Conservation (phyloP, 2,888 invertebrate genomes). For the Zootermopsis nevadensis region DNA sequence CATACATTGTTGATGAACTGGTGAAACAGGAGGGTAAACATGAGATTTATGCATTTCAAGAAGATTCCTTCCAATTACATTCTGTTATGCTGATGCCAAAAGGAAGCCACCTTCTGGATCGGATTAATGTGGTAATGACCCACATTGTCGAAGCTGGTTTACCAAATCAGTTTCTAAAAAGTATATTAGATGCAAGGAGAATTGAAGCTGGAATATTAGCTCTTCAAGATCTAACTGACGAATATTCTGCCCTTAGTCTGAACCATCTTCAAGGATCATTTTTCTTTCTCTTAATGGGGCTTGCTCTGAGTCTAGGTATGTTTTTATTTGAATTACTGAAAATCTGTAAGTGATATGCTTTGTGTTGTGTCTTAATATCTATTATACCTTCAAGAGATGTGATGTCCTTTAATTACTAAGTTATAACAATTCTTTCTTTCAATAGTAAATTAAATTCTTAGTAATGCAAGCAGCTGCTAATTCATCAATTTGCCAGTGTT, state of each 20-base stretch:
- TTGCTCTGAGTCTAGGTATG: background rate
- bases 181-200: constrained; percentile 9
- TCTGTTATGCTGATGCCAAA: constrained; percentile 23
- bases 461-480: no score
- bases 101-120: constrained; percentile 1
- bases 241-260: background rate
- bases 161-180: constrained; percentile 31
- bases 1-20: constrained; percentile 23
- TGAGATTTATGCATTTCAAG: constrained; percentile 26
- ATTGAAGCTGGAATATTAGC: constrained; percentile 29
- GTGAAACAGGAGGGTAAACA: constrained; percentile 32
- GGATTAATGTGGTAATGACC: constrained; percentile 1
- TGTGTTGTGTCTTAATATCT: no score
- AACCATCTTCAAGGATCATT: constrained; percentile 30
- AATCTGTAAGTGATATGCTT: background rate
- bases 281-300: constrained; percentile 15
- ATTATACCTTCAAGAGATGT: no score
- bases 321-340: background rate
- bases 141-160: constrained; percentile 29
- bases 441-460: no score
- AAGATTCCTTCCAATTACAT: constrained; percentile 30
- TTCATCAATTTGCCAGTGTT: no score
- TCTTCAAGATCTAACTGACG: background rate
- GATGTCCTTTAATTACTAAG: no score
- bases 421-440: no score